Percentiles rank a stretch among this genome's conserved stretches.
Conservation (phyloP, 2,888 invertebrate species). For the Anthophora plumipes region DNA sequence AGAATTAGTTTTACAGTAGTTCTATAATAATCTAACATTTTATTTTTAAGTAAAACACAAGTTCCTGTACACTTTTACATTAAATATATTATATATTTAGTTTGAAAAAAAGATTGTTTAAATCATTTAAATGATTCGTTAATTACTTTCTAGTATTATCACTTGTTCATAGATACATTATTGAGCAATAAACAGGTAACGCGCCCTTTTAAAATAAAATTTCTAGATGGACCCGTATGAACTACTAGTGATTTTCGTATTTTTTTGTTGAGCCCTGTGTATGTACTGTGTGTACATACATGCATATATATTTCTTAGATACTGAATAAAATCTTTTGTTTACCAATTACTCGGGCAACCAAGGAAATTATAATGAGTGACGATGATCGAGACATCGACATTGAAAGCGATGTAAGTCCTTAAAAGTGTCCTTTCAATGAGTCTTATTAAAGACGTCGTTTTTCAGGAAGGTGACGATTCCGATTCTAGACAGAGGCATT, state of each 20-base stretch:
- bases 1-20: too few relatives aligned
- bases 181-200: background rate
- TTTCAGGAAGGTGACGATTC: slow-evolving; percentile 92
- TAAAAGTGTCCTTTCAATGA: slow-evolving; percentile 30
- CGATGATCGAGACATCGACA: slow-evolving; percentile 97
- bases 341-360: slow-evolving; percentile 47
- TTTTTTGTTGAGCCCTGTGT: slow-evolving; percentile 3
- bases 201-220: background rate
- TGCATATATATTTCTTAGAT: slow-evolving; percentile 9
- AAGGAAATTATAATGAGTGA: slow-evolving; percentile 90
- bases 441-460: slow-evolving; percentile 27
- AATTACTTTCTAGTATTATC: background rate
- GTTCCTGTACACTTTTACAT: too few relatives aligned
- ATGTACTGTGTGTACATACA: slow-evolving; percentile 9
- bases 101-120: too few relatives aligned
- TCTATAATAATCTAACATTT: too few relatives aligned
- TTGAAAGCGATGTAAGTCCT: slow-evolving; percentile 96
- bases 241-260: slow-evolving; percentile 13
- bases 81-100: too few relatives aligned
- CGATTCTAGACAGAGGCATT: slow-evolving; percentile 89
- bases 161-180: too few relatives aligned
- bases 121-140: background rate
- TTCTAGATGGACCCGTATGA: background rate
- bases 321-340: slow-evolving; percentile 48
- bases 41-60: too few relatives aligned